phyloP scores from a whole-genome alignment of 2,113 vertebrate species.

The Boulengeromyrus knoepffleri region DNA sequence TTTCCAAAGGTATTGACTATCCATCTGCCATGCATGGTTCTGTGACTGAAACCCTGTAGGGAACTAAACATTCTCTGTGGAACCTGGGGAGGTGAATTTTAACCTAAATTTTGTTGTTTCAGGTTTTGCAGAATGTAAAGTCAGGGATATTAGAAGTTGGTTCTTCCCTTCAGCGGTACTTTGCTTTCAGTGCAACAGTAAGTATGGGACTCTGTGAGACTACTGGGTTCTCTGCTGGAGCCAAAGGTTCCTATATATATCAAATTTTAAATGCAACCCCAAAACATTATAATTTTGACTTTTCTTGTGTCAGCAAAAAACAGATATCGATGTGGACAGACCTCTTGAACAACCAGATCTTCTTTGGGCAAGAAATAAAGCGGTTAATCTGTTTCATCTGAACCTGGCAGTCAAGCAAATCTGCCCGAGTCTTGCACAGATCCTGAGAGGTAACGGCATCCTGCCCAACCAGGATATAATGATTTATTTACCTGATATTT shows the following conservation, averaged over 20 bases:
- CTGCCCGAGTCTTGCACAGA: conserved; percentile 49
- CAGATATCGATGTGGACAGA: conserved; percentile 40
- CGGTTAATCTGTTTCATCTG: conserved; percentile 63
- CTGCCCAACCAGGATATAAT: not conserved
- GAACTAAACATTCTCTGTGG: not conserved
- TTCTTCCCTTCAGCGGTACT: conserved; percentile 53
- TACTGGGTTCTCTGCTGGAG: conserved; percentile 12
- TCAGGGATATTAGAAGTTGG: conserved; percentile 53
- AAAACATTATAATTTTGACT: conserved; percentile 31
- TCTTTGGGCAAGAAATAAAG: conserved; percentile 49
- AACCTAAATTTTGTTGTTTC: conserved; percentile 24
- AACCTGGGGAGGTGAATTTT: not conserved
- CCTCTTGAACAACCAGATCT: conserved; percentile 35
- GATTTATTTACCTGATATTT: not conserved
- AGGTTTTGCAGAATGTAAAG: conserved; percentile 68
- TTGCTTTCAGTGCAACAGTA: not conserved
- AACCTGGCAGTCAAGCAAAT: conserved; percentile 63
- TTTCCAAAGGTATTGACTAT: not conserved
- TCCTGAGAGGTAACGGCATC: conserved; percentile 63
- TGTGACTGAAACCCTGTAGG: not conserved
- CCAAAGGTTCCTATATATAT: conserved; percentile 10
- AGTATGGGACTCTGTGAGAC: conserved; percentile 17
- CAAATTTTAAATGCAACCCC: not conserved
- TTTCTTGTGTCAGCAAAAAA: conserved; percentile 47
- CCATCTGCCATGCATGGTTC: not conserved